Evolutionary conservation across 2,888 invertebrate species (phyloP).

Genomic region (Rosalia funebris): DNA sequence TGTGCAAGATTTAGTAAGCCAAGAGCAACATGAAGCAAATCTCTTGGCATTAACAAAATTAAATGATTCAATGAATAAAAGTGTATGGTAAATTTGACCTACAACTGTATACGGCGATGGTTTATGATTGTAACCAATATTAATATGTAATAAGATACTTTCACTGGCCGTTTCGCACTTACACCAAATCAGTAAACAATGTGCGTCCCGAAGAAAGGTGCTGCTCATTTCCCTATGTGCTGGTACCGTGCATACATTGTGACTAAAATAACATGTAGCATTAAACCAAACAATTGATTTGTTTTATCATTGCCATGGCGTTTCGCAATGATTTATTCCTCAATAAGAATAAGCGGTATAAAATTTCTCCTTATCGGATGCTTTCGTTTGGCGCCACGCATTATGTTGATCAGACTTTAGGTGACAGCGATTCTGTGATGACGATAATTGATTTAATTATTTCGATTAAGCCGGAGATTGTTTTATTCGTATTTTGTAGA

Average conservation of each 20-base stretch:
- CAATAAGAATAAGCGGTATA: background rate
- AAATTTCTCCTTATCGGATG: background rate
- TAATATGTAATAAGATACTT: constrained; percentile 23
- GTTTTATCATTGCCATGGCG: background rate
- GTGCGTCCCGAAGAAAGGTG: background rate
- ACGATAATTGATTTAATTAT: background rate
- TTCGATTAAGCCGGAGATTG: background rate
- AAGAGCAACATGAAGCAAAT: no score
- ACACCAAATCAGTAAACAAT: constrained; percentile 15
- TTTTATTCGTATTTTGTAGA: background rate
- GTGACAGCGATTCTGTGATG: background rate
- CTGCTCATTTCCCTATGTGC: constrained; percentile 1
- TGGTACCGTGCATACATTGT: background rate
- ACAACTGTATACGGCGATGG: constrained; percentile 7
- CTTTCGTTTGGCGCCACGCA: constrained; percentile 7
- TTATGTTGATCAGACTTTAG: background rate
- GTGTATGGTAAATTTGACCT: constrained; percentile 24
- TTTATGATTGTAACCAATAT: constrained; percentile 14
- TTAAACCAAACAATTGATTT: background rate
- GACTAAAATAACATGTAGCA: background rate
- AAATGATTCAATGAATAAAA: constrained; percentile 19
- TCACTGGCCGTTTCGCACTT: constrained; percentile 12
- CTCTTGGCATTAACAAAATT: constrained; percentile 14
- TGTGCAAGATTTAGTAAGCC: background rate
- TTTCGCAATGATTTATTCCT: background rate